A percentile compares a stretch with the other conserved stretches of the same genome.
Evolutionary conservation across 2,113 vertebrate genomes (phyloP).

Genomic region (Aegithalos caudatus): DNA sequence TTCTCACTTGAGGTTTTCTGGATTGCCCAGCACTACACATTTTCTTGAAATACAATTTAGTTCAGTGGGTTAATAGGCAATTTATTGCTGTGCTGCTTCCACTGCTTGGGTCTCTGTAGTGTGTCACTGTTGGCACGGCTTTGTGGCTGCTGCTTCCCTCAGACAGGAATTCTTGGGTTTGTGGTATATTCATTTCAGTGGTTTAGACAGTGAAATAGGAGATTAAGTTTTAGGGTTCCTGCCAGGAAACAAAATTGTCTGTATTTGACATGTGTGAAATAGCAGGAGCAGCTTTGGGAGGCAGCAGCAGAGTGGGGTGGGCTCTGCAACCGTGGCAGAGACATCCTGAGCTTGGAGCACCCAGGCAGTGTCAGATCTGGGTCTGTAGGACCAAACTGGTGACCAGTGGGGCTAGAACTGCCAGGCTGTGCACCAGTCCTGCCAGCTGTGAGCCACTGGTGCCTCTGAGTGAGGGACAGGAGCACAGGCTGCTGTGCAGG

Average conservation of each 20-base stretch:
- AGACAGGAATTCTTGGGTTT: not conserved
- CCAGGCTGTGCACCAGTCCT: not conserved
- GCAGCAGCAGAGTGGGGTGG: not conserved
- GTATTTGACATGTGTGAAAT: not conserved
- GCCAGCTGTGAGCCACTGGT: not conserved
- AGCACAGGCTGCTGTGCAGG: not conserved
- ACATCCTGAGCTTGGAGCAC: not conserved
- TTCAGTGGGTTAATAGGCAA: not conserved
- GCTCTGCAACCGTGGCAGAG: not conserved
- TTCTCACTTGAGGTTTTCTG: not conserved
- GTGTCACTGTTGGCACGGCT: not conserved
- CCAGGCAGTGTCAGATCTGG: accelerated
- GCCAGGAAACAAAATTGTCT: not conserved
- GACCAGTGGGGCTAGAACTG: not conserved
- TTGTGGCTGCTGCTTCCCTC: not conserved
- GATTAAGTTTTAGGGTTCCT: not conserved
- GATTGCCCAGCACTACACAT: not conserved
- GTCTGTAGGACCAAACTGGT: not conserved
- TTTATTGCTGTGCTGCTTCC: not conserved
- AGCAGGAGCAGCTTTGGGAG: not conserved
- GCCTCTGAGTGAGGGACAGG: not conserved
- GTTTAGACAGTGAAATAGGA: not conserved
- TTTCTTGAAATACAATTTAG: not conserved
- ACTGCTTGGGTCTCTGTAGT: not conserved
- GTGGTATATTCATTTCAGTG: not conserved